Conservation (phyloP, 2,888 invertebrate species). For the Lycophotia porphyrea region DNA sequence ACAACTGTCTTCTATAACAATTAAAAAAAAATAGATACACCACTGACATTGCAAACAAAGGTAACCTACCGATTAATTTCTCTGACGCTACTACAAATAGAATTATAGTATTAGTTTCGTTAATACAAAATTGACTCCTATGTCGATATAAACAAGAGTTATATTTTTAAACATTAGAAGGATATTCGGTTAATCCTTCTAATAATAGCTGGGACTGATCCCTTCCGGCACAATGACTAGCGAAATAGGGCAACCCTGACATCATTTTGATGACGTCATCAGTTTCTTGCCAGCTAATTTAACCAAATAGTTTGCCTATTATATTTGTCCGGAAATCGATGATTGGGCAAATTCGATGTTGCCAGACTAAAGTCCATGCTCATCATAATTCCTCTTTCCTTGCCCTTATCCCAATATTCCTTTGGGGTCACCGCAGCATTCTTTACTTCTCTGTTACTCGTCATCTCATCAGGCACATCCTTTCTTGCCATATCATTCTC, state of each 20-base stretch:
- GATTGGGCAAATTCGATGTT: background rate
- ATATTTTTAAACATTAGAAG: background rate
- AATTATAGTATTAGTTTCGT: background rate
- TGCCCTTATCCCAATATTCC: too few relatives aligned
- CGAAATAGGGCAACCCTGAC: constrained; percentile 61
- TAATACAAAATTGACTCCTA: constrained; percentile 12
- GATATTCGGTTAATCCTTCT: constrained; percentile 19
- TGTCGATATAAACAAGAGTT: background rate
- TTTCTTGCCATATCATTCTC: too few relatives aligned
- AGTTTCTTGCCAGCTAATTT: constrained; percentile 44
- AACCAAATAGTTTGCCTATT: constrained; percentile 29
- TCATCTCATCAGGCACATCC: too few relatives aligned
- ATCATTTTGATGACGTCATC: constrained; percentile 55
- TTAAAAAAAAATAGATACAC: background rate
- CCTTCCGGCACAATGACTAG: constrained; percentile 67
- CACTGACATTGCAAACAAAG: background rate
- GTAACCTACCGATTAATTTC: background rate
- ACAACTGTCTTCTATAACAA: background rate
- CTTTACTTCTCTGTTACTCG: too few relatives aligned
- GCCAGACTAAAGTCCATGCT: background rate
- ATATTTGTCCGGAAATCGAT: constrained; percentile 25
- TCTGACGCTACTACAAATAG: background rate
- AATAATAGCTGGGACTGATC: constrained; percentile 58
- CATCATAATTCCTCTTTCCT: too few relatives aligned
- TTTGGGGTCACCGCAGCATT: too few relatives aligned